A percentile compares a stretch with the other conserved stretches of the same genome.
phyloP scores from a whole-genome alignment of 1,140 invertebrate genomes.

The Harlomillsia oculata region DNA sequence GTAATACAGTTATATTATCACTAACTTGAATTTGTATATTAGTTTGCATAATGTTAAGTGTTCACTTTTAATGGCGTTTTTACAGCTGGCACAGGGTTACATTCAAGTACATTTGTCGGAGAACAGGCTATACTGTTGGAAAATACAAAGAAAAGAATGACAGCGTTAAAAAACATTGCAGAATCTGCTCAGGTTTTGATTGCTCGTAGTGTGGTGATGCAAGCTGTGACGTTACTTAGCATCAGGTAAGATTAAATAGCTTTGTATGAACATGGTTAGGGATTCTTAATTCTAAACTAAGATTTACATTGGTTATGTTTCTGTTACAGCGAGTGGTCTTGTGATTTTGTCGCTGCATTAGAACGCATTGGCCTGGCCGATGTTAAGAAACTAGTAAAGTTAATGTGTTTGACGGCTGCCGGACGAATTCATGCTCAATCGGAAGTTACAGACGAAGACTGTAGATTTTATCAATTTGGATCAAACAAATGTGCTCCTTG shows the following conservation, averaged over 20 bases:
- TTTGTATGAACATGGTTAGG: neutral
- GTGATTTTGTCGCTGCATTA: conserved; percentile 46
- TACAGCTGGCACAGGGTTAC: neutral
- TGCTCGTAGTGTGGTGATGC: conserved; percentile 48
- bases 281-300: neutral
- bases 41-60: neutral
- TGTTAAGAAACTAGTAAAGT: conserved; percentile 50
- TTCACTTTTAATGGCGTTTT: neutral
- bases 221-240: conserved; percentile 48
- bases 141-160: conserved; percentile 44
- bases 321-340: conserved; percentile 42
- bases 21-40: no score
- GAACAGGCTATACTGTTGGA: conserved; percentile 46
- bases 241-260: conserved; percentile 40
- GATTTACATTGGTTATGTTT: conserved; percentile 15
- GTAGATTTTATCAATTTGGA: conserved; percentile 18
- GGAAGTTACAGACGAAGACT: conserved; percentile 12
- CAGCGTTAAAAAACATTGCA: conserved; percentile 46
- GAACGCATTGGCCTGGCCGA: conserved; percentile 52
- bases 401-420: conserved; percentile 54
- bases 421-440: conserved; percentile 42
- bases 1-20: no score
- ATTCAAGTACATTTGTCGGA: conserved; percentile 38
- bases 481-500: conserved; percentile 10
- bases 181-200: conserved; percentile 47